Evolutionary conservation across 2,113 vertebrate species (phyloP).

Genomic region (Sarotherodon lohbergeri): DNA sequence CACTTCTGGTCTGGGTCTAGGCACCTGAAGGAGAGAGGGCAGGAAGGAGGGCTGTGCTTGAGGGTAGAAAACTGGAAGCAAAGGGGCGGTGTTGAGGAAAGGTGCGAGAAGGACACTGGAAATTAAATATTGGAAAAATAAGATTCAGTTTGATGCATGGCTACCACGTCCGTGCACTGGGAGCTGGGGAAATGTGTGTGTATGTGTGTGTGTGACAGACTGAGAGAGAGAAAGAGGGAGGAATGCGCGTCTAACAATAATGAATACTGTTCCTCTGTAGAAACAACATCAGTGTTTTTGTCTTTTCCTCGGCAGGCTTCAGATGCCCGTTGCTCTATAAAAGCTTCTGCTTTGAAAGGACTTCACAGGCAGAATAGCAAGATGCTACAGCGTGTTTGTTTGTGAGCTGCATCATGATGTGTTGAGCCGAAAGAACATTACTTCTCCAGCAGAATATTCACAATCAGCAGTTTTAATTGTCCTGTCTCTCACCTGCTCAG

Average conservation of each 20-base stretch:
- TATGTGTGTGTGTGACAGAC: neutral
- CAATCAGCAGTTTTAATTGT: slow-evolving; percentile 8
- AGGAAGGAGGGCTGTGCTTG: neutral
- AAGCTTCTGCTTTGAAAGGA: neutral
- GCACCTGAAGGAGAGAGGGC: neutral
- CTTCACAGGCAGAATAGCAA: neutral
- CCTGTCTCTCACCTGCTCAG: neutral
- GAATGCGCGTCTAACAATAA: neutral
- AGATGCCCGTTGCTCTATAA: neutral
- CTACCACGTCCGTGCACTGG: neutral
- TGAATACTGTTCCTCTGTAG: neutral
- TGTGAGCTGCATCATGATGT: slow-evolving; percentile 28
- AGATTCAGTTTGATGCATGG: neutral
- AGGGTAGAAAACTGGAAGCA: neutral
- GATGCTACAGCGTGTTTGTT: neutral
- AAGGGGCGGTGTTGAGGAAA: neutral
- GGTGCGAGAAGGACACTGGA: neutral
- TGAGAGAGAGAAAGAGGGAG: neutral
- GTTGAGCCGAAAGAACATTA: neutral
- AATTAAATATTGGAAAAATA: slow-evolving; percentile 17
- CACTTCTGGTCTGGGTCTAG: neutral
- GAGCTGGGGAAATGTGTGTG: neutral
- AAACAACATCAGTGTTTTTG: neutral
- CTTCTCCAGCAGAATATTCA: neutral
- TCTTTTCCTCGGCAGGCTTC: neutral